A percentile compares a stretch with the other conserved stretches of the same genome.
These are phyloP conservation scores for Podargus strigoides DNA, from an alignment of 2,797 vertebrate genomes.

Conservation along the genomic window DNA sequence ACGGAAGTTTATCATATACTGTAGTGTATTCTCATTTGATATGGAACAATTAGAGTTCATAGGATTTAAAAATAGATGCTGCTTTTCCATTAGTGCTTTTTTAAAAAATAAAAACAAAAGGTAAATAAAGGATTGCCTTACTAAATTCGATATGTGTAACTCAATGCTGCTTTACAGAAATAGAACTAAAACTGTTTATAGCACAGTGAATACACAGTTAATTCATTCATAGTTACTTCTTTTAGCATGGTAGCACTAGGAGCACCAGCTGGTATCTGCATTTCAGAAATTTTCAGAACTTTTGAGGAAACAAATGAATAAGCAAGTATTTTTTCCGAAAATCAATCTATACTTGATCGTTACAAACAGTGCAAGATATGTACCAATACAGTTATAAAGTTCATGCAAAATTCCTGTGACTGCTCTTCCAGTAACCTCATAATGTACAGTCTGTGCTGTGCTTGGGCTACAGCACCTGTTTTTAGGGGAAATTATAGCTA, in stretches of 20 bases:
- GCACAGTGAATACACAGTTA: constrained; percentile 32
- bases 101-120: constrained; percentile 71
- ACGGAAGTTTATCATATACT: constrained; percentile 78
- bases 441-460: not conserved
- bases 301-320: not conserved
- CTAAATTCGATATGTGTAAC: constrained; percentile 70
- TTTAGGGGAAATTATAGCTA: not conserved
- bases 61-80: constrained; percentile 75
- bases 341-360: not conserved
- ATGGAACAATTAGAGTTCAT: constrained; percentile 72
- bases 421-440: not conserved
- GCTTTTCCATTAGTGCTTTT: constrained; percentile 69
- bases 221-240: constrained; percentile 54
- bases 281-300: not conserved
- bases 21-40: constrained; percentile 66
- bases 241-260: not conserved
- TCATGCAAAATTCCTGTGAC: not conserved
- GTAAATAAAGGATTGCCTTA: constrained; percentile 73
- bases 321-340: not conserved
- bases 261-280: not conserved
- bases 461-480: not conserved
- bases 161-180: constrained; percentile 67
- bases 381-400: not conserved
- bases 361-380: not conserved
- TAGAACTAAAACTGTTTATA: constrained; percentile 64